phyloP scores from a whole-genome alignment of 2,888 invertebrate genomes.

The Bibio marci region DNA sequence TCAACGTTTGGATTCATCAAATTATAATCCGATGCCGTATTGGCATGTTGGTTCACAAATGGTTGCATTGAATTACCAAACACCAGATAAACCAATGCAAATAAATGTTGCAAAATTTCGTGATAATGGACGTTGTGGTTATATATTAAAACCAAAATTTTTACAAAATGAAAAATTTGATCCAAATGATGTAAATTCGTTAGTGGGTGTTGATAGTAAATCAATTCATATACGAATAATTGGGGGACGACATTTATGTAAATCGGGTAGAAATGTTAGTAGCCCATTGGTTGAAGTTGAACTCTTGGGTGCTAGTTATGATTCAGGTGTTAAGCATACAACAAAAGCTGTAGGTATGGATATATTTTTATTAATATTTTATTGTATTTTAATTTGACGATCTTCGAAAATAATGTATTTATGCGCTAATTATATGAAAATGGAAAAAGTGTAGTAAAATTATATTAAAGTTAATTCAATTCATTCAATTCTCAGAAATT shows the following conservation, averaged over 20 bases:
- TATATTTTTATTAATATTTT: background rate
- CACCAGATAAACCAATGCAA: slow-evolving; percentile 90
- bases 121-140: slow-evolving; percentile 87
- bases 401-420: too few relatives aligned
- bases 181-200: slow-evolving; percentile 49
- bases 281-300: slow-evolving; percentile 90
- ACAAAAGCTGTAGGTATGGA: slow-evolving; percentile 69
- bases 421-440: too few relatives aligned
- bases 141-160: slow-evolving; percentile 75
- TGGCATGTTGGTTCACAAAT: slow-evolving; percentile 96
- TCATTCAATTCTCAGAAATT: too few relatives aligned
- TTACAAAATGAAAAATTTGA: slow-evolving; percentile 68
- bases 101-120: slow-evolving; percentile 84
- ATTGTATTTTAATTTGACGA: too few relatives aligned
- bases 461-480: too few relatives aligned
- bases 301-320: slow-evolving; percentile 73
- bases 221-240: slow-evolving; percentile 60
- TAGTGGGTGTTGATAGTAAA: slow-evolving; percentile 41
- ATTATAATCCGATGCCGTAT: slow-evolving; percentile 86
- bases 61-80: slow-evolving; percentile 96
- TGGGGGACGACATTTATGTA: slow-evolving; percentile 75
- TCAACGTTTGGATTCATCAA: slow-evolving; percentile 89
- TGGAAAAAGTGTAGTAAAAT: too few relatives aligned
- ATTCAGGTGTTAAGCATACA: slow-evolving; percentile 63
- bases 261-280: slow-evolving; percentile 65